These are phyloP conservation scores for Macaca mulatta DNA, from an alignment of 2,113 vertebrate species.

Conservation along the genomic window DNA sequence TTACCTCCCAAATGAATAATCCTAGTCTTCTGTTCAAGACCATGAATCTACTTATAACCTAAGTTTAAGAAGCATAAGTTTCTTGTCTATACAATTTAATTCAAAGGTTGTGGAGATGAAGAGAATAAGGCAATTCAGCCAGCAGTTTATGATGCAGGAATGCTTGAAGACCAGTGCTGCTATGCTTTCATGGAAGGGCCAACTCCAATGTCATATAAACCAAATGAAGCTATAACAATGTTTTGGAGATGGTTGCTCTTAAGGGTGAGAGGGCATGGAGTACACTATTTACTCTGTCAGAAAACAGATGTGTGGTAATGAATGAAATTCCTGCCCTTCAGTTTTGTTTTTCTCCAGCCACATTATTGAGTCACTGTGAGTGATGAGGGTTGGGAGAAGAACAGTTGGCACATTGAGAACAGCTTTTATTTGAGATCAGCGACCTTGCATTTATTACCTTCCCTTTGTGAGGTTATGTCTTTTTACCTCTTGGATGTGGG, in stretches of 20 bases:
- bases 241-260: not conserved
- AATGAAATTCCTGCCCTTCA: not conserved
- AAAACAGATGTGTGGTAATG: not conserved
- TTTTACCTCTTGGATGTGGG: not conserved
- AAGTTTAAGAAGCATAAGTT: not conserved
- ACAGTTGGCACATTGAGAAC: not conserved
- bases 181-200: not conserved
- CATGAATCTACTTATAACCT: not conserved
- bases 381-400: not conserved
- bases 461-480: not conserved
- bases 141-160: not conserved
- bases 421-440: not conserved
- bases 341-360: not conserved
- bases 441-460: not conserved
- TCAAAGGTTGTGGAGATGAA: not conserved
- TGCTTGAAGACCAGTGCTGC: not conserved
- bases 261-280: not conserved
- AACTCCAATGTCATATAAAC: not conserved
- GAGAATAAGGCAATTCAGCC: not conserved
- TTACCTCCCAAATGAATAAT: not conserved
- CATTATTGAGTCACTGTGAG: not conserved
- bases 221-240: constrained; percentile 33
- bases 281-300: not conserved
- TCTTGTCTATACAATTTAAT: not conserved
- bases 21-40: not conserved